These are phyloP conservation scores for Percina caprodes DNA, from an alignment of 2,113 vertebrate genomes.

Conservation along the genomic window DNA sequence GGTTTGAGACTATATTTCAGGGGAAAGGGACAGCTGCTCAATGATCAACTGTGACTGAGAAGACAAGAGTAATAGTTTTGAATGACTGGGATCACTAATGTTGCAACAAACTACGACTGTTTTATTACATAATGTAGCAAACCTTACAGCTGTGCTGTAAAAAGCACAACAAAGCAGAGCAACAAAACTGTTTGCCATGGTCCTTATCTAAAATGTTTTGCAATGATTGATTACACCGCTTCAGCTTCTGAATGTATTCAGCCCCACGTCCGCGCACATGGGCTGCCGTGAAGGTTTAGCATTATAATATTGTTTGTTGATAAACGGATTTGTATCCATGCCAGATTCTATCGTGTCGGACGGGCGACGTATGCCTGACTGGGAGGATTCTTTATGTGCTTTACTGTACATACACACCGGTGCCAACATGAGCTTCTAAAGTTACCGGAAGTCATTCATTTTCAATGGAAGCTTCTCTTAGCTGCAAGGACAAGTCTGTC, in stretches of 20 bases:
- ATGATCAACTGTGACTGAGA: constrained; percentile 13
- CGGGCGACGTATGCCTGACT: no score
- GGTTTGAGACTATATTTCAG: constrained; percentile 1
- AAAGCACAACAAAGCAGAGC: background rate
- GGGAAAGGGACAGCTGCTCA: constrained; percentile 12
- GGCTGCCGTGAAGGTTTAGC: background rate
- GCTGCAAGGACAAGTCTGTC: no score
- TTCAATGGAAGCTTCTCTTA: no score
- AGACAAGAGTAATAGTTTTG: background rate
- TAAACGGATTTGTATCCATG: no score
- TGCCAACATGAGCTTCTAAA: no score
- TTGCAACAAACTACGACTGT: background rate
- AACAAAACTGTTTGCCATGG: background rate
- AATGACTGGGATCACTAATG: constrained; percentile 2
- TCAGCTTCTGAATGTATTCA: background rate
- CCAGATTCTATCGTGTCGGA: no score
- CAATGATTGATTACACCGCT: background rate
- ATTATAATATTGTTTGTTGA: background rate
- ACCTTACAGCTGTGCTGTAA: background rate
- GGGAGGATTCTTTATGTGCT: no score
- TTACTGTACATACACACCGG: no score
- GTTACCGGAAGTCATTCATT: no score
- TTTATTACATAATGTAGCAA: background rate
- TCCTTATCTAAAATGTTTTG: background rate
- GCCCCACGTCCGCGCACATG: background rate